Base-by-base conservation (phyloP, 2,888 invertebrate genomes). In the Campoletis raptor region DNA sequence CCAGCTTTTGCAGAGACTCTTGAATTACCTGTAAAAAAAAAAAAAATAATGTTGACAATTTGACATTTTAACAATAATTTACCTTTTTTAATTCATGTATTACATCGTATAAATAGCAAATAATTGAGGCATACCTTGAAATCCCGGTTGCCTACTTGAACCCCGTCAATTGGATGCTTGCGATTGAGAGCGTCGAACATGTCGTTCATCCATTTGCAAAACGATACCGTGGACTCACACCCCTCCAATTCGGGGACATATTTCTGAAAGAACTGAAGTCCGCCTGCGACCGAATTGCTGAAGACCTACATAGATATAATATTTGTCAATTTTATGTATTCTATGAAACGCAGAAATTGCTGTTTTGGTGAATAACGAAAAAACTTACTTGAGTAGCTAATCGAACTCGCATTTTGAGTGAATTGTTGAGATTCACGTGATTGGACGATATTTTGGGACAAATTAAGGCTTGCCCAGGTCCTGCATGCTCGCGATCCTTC, bases 401-500 rank as follows among this genome's bases (percentile, higher is more conserved):
- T 2, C 67, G 74, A 12, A 89, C 89, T 78, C 85, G 76, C 86
- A 88, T 88, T 73, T 86, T 86, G 15, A 72, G 74, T 8, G 77
- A 64, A 61, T 57, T 81, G 30, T 70, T 85, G 36, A 81, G 79
- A 0, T 73, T 24, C 9, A 85, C 42, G 72, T 88, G 85, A n/a
- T 83, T 69, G 24, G 40, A 57, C 1, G 79, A 85, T 2, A 88
- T 2, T 78, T 82, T 85, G 0, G 73, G 87, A 70, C 84, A 88
- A 18, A 74, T 72, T 21, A 84, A 73, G 57, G 79, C 76, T 48
- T 85, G 66, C 21, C 52, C 64, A 52, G 86, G 83, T 18, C 69
- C 45, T 6, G 69, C 69, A 21, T 81, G 24, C 48, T 82, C 64
- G 79, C 78, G 82, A 67, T 83, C 45, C 36, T 52, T 85, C 0